Evolutionary conservation across 2,113 vertebrate species (phyloP).

Genomic region (Etheostoma cragini): DNA sequence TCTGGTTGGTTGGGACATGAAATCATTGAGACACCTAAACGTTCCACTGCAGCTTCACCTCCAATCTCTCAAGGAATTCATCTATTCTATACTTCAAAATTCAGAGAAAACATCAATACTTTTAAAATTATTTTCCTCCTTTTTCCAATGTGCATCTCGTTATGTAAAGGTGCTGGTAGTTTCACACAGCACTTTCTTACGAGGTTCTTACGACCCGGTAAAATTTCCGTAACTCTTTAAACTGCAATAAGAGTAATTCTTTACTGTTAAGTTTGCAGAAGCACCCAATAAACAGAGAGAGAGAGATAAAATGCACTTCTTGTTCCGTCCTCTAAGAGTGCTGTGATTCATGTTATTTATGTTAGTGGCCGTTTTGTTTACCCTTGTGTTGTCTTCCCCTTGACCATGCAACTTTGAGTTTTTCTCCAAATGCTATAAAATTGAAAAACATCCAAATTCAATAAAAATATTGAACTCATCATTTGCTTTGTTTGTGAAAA

Average conservation of each 20-base stretch:
- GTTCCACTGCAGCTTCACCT: not conserved
- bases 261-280: not conserved
- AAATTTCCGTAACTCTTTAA: not conserved
- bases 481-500: too few species aligned
- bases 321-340: not conserved
- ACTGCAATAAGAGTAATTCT: too few species aligned
- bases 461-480: too few species aligned
- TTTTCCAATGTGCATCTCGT: not conserved
- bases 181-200: not conserved
- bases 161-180: not conserved
- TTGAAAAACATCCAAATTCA: too few species aligned
- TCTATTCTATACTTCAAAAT: not conserved
- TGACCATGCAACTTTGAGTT: too few species aligned
- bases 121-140: not conserved
- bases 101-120: not conserved
- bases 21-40: conserved; percentile 6
- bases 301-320: not conserved
- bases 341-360: not conserved
- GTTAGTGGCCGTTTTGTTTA: too few species aligned
- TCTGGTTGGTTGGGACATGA: not conserved
- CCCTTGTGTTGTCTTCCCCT: too few species aligned
- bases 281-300: not conserved
- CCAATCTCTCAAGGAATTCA: too few species aligned
- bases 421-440: too few species aligned
- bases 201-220: too few species aligned